Conservation (phyloP, 2,113 vertebrate genomes). For the Aphyosemion australe region DNA sequence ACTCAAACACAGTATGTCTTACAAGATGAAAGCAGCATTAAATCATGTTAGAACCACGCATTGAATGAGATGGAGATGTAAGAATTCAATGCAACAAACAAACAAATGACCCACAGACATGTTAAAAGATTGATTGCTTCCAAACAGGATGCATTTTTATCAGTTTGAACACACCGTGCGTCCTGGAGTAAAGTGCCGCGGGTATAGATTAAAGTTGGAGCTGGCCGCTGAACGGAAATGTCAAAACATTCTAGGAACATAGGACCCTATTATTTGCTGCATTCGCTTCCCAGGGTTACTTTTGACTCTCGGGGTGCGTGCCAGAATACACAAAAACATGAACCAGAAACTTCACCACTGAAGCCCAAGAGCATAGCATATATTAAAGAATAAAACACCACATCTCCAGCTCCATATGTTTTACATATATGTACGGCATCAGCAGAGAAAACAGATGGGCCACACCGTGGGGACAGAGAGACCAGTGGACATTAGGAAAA, state of each 20-base stretch:
- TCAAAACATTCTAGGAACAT: slow-evolving; percentile 8
- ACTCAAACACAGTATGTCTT: slow-evolving; percentile 15
- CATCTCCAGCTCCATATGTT: slow-evolving; percentile 49
- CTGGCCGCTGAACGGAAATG: slow-evolving; percentile 38
- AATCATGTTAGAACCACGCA: slow-evolving; percentile 3
- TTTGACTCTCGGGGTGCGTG: slow-evolving; percentile 14
- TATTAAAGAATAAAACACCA: slow-evolving; percentile 58
- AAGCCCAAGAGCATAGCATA: slow-evolving; percentile 68
- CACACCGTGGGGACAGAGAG: slow-evolving; percentile 58
- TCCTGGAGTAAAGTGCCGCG: slow-evolving; percentile 14
- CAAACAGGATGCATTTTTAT: slow-evolving; percentile 38
- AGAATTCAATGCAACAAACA: slow-evolving; percentile 9
- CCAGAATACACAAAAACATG: slow-evolving; percentile 54
- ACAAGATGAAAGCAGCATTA: slow-evolving; percentile 13
- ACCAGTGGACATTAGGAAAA: slow-evolving; percentile 62
- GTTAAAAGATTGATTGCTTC: slow-evolving; percentile 26
- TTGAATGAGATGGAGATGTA: slow-evolving; percentile 20
- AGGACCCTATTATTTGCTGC: slow-evolving; percentile 36
- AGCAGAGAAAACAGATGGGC: slow-evolving; percentile 68
- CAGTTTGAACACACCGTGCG: slow-evolving; percentile 14
- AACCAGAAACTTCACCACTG: slow-evolving; percentile 68
- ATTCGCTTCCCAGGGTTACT: slow-evolving; percentile 28
- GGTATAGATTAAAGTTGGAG: slow-evolving; percentile 27
- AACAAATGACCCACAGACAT: slow-evolving; percentile 35
- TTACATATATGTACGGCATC: slow-evolving; percentile 67